Evolutionary conservation across 2,113 vertebrate species (phyloP), one percentile per base, ranked within the genome.

Genomic region (Ceyx cyanopectus): DNA sequence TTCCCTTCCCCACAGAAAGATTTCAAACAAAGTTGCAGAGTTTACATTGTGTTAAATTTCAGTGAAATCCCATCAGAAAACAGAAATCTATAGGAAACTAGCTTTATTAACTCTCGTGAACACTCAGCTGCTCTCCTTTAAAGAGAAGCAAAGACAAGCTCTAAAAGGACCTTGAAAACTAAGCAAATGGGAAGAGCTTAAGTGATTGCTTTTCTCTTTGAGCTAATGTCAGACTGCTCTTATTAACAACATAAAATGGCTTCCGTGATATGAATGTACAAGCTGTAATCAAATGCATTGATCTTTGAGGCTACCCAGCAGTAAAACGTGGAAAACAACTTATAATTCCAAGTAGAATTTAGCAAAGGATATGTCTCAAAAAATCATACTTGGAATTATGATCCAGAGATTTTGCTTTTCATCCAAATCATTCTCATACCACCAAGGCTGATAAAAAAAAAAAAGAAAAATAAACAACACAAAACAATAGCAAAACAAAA

Each of bases 201-300:
- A 94, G 81, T 92, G 78, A 89, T 96, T 91, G 60, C 85, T 94
- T 96, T 96, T 87, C 82, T 96, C 46, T 96, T 91, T 85, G 77
- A 69, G 89, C 91, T 95, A 97, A 95, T 92, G 46, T 85, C 87
- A 95, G 93, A 34, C 81, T 85, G 50, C 60, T 93, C 72, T 92
- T 94, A 96, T 96, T 97, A 94, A 85, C 57, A 14, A 78, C 19
- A 7, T 86, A 77, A 95, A 95, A 89, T 92, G 43, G 30, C 69
- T 94, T 95, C 62, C 78, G 84, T 94, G 94, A 94, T 87, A 95
- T 41, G 83, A 92, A 95, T 92, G 67, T 57, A 82, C 62, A 89
- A 70, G 50, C 63, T 76, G 72, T 50, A 87, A 87, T 96, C 86
- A 86, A 96, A 77, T 68, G 24, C 70, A 97, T 90, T 94, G 66